A percentile compares a stretch with the other conserved stretches of the same genome.
These are phyloP conservation scores for Archips crataeganus DNA, from an alignment of 2,888 invertebrate genomes.

Conservation along the genomic window DNA sequence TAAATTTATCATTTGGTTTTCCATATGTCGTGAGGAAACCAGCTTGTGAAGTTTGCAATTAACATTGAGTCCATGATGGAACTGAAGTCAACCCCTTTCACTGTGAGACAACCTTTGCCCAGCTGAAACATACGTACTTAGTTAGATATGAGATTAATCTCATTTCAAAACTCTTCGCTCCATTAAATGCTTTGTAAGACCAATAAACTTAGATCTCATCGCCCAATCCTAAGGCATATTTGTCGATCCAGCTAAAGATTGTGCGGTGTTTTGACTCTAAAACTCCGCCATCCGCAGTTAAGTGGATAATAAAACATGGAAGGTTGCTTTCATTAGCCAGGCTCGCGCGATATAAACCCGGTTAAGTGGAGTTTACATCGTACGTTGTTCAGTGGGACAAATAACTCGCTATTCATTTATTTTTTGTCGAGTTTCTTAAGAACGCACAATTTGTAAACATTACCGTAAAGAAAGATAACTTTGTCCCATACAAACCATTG, in stretches of 20 bases:
- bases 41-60: neutral
- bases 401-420: conserved; percentile 28
- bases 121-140: neutral
- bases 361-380: conserved; percentile 53
- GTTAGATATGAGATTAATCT: neutral
- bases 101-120: neutral
- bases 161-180: neutral
- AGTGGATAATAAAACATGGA: conserved; percentile 77
- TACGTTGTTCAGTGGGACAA: conserved; percentile 32
- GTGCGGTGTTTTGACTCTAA: conserved; percentile 49
- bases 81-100: neutral
- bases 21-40: neutral
- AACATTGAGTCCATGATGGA: too few species aligned
- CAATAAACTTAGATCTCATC: conserved; percentile 24
- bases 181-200: neutral
- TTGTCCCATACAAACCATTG: too few species aligned
- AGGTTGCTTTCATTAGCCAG: conserved; percentile 76
- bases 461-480: too few species aligned
- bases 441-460: neutral
- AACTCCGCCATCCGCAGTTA: conserved; percentile 60
- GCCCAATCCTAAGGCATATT: conserved; percentile 44
- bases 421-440: conserved; percentile 16
- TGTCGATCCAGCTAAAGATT: conserved; percentile 52
- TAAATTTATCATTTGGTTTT: neutral
- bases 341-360: conserved; percentile 66